Base-by-base conservation (phyloP, 2,888 invertebrate species). In the Sylvicola cinctus region DNA sequence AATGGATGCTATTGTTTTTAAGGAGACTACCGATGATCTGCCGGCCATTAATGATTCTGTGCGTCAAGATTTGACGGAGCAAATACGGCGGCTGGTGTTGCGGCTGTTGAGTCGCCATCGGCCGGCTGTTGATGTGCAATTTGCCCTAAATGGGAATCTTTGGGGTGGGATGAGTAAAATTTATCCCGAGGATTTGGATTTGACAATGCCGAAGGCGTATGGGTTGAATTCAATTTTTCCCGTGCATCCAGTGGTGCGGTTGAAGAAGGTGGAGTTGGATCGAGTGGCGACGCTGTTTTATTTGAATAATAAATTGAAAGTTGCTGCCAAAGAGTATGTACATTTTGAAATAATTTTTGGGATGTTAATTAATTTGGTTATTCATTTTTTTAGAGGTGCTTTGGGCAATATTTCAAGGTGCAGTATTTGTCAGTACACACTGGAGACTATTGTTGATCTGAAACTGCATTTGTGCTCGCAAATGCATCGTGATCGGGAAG, bases 1-100 rank as follows among this genome's bases (percentile, higher is more conserved):
- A 48, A 75, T 80, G 67, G 80, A 77, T 48, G 60, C 62, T 40
- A 65, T 71, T 44, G 58, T 81, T 45, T 63, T 56, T 32, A 57
- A 60, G 1, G 56, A 60, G 44, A 46, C 50, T 4, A 50, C 56
- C 3, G 49, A 55, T 3, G 54, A 51, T 3, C 42, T 49, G 10
- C 49, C 56, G 4, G 4, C 5, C 20, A 4, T 20, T 20, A 8
- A 20, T 4, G 20, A 20, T 4, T 20, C 20, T 20, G 20, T 20
- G 4, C 20, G 20, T 6, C 5, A 20, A 8, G 20, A 20, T 20
- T 8, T 20, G 4, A 20, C 20, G 20, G 20, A 4, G 5, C 20
- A 20, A 20, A 20, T 20, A 20, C 20, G 20, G 20, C 4, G 20
- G 8, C 8, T 20, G 8, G 20, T 20, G 4, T 20, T 20, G 20